A percentile compares a stretch with the other conserved stretches of the same genome.
phyloP scores from a whole-genome alignment of 2,113 vertebrate species.

The Tachysurus fulvidraco region DNA sequence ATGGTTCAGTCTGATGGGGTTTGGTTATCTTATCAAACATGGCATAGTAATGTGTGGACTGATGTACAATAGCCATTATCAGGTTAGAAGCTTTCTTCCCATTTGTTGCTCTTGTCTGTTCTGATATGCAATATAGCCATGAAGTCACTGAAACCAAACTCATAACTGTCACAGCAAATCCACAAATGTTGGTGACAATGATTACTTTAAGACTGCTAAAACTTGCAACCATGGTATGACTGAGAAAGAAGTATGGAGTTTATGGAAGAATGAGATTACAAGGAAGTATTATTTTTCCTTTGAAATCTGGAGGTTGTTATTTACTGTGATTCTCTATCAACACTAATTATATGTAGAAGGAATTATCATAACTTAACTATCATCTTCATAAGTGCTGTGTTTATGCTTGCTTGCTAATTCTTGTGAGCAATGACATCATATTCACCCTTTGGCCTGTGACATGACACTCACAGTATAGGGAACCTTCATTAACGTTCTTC shows the following conservation, averaged over 20 bases:
- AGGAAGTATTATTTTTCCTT: no score
- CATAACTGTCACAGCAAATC: constrained; percentile 28
- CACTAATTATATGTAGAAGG: neutral
- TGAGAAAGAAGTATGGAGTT: neutral
- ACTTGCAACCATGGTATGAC: neutral
- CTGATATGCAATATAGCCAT: neutral
- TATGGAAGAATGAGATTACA: neutral
- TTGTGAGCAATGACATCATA: constrained; percentile 1
- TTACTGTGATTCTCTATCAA: neutral
- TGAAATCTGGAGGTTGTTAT: neutral
- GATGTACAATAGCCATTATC: constrained; percentile 30
- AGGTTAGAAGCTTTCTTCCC: neutral
- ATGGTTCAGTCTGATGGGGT: neutral
- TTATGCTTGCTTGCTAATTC: neutral
- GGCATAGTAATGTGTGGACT: neutral
- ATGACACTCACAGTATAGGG: neutral
- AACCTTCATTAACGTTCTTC: neutral
- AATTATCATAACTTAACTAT: neutral
- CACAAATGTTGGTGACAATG: neutral
- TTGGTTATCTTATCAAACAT: constrained; percentile 8
- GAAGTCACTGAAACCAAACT: neutral
- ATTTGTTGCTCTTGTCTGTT: constrained; percentile 1
- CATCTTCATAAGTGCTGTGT: neutral
- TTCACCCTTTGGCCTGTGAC: neutral
- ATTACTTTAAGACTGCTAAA: neutral